These are phyloP conservation scores for Drosophila kuntzei DNA, from an alignment of 2,888 invertebrate species.

Conservation along the genomic window DNA sequence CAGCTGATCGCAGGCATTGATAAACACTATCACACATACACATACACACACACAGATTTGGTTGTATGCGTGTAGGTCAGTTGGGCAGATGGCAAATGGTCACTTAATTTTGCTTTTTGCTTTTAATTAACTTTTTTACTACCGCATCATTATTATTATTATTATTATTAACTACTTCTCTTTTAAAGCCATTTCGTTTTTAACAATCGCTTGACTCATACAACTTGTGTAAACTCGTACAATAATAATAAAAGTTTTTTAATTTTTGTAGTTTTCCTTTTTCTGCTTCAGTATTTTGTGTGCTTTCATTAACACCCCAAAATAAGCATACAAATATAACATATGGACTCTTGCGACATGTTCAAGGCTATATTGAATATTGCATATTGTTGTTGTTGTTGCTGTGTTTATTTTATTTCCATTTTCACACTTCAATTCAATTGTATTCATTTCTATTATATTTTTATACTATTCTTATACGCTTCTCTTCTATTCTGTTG, in stretches of 20 bases:
- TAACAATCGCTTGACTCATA: constrained; percentile 44
- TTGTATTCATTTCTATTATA: constrained; percentile 27
- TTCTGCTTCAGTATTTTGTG: constrained; percentile 11
- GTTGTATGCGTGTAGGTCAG: constrained; percentile 49
- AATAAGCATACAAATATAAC: constrained; percentile 45
- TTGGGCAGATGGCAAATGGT: constrained; percentile 31
- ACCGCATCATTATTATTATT: constrained; percentile 19
- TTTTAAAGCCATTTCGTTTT: constrained; percentile 19
- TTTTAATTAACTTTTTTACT: constrained; percentile 48
- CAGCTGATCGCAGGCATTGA: constrained; percentile 62
- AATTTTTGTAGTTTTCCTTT: constrained; percentile 17
- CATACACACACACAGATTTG: neutral
- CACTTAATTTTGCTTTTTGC: constrained; percentile 23
- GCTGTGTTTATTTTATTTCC: constrained; percentile 35
- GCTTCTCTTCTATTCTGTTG: constrained; percentile 12
- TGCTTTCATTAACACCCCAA: constrained; percentile 64
- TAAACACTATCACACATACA: constrained; percentile 48
- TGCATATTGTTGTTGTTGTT: constrained; percentile 24
- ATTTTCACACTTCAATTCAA: constrained; percentile 53
- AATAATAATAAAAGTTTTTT: constrained; percentile 21
- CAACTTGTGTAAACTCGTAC: constrained; percentile 33
- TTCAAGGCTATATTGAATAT: constrained; percentile 74
- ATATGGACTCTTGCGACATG: constrained; percentile 75
- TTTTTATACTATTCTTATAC: neutral
- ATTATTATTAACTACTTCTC: constrained; percentile 20